Base-by-base conservation (phyloP, 2,113 vertebrate genomes). In the Struthio camelus region DNA sequence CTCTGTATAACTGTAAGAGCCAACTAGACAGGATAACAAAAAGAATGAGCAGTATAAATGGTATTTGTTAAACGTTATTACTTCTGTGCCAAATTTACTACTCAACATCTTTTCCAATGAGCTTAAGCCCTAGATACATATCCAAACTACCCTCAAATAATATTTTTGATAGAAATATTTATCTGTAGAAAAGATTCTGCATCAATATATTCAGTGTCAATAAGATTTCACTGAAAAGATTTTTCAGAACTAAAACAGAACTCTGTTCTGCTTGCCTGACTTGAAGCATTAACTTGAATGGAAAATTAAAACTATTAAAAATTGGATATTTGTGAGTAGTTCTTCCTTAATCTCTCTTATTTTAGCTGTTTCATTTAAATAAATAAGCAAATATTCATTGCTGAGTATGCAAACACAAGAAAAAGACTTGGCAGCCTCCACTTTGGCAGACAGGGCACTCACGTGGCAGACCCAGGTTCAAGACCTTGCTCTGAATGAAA, bases 401-500 rank as follows among this genome's bases (percentile, higher is more conserved):
- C 42, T 76, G 32, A 61, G 20, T 87, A 56, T 10, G 28, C 25
- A 90, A 40, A 78, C 80, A 90, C 4, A 79, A 79, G 62, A 53
- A 17, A 54, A 50, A 86, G 20, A 75, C 19, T 92, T 81, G 61
- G 34, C 42, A 75, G 77, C 50, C 30, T 83, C 53, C n/a, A 7
- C 13, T 84, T 87, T 71, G 79, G 72, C 61, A 84, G 64, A 77
- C 25, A 66, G 15, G 51, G 77, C 51, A 59, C 34, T 94, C 25
- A 79, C 12, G 51, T 53, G 59, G 71, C n/a, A 91, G 78, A 93
- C 14, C 22, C 19, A 69, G 58, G 89, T 89, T 96, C 89, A 96
- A 94, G 96, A 92, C 89, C 77, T 89, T 84, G 69, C 51, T 91
- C 61, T 72, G 42, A 91, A 20, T 65, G 53, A 90, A 91, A 62